Evolutionary conservation across 1,140 invertebrate genomes (phyloP).

Genomic region (Nasonia giraulti): DNA sequence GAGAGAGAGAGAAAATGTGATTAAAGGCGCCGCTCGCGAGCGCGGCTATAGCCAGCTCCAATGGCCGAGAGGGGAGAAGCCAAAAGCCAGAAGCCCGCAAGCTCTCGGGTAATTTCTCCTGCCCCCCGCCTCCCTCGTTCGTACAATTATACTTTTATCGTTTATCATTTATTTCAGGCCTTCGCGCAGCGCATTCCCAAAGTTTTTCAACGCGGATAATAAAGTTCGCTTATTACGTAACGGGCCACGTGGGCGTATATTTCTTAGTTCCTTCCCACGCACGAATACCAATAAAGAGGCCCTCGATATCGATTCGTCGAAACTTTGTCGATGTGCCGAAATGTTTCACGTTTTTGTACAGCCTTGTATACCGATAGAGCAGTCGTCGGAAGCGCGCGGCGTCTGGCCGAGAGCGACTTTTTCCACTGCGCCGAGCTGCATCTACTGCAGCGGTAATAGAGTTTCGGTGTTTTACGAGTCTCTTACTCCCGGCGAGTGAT

Average conservation of each 20-base stretch:
- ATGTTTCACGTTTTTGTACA: too few species aligned
- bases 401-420: not conserved
- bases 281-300: not conserved
- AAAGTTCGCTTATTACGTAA: slow-evolving; percentile 43
- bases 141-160: slow-evolving; percentile 48
- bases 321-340: not conserved
- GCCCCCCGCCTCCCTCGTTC: slow-evolving; percentile 7
- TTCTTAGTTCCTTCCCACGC: not conserved
- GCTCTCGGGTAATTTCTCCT: slow-evolving; percentile 29
- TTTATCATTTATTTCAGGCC: slow-evolving; percentile 44
- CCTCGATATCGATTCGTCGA: slow-evolving; percentile 3
- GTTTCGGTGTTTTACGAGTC: slow-evolving; percentile 34
- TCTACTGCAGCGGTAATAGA: slow-evolving; percentile 9
- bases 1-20: slow-evolving; percentile 43
- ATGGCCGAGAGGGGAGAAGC: slow-evolving; percentile 6
- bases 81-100: not conserved
- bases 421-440: not conserved
- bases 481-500: slow-evolving; percentile 16
- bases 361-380: not conserved
- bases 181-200: slow-evolving; percentile 21
- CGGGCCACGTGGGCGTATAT: slow-evolving; percentile 8
- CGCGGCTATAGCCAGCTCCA: not conserved
- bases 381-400: too few species aligned
- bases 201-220: slow-evolving; percentile 32
- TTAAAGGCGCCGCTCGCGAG: slow-evolving; percentile 20